A percentile compares a stretch with the other conserved stretches of the same genome.
phyloP scores from a whole-genome alignment of 1,140 invertebrate species.

The Oscheius sp. region DNA sequence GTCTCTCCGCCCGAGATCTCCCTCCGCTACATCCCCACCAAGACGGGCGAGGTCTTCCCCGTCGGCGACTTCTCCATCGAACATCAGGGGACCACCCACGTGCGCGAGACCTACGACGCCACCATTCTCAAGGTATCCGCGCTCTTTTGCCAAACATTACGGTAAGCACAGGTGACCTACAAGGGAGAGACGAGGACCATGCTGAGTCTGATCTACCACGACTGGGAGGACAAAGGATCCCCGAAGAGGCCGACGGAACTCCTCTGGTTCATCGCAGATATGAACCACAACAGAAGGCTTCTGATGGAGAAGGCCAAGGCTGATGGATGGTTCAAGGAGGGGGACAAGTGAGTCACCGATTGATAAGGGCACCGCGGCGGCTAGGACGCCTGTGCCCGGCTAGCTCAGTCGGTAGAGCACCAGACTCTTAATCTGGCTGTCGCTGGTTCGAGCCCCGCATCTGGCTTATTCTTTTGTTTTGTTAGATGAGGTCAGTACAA shows the following conservation, averaged over 20 bases:
- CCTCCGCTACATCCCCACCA: conserved; percentile 34
- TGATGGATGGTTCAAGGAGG: conserved; percentile 30
- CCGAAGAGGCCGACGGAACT: conserved; percentile 42
- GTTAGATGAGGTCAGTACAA: too few relatives aligned
- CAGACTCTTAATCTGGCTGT: conserved; percentile 61
- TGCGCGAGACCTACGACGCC: conserved; percentile 43
- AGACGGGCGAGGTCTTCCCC: conserved; percentile 20
- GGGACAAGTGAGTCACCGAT: too few relatives aligned
- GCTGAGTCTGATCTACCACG: conserved; percentile 33
- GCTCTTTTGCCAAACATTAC: too few relatives aligned
- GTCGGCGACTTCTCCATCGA: conserved; percentile 32
- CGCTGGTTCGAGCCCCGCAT: conserved; percentile 60
- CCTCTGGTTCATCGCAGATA: conserved; percentile 43
- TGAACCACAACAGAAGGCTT: conserved; percentile 45
- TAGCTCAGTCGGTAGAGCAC: conserved; percentile 62
- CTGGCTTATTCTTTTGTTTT: conserved; percentile 37
- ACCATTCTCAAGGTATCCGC: conserved; percentile 39
- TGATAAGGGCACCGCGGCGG: too few relatives aligned
- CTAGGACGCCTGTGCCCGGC: too few relatives aligned
- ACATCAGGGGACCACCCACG: conserved; percentile 35
- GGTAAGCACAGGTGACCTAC: too few relatives aligned
- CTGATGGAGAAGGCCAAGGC: conserved; percentile 32
- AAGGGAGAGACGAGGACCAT: conserved; percentile 32
- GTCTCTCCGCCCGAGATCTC: conserved; percentile 14
- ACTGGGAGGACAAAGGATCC: conserved; percentile 45